Evolutionary conservation across 2,113 vertebrate species (phyloP), one percentile per base, ranked within the genome.

Genomic region (Hyperopisus bebe): DNA sequence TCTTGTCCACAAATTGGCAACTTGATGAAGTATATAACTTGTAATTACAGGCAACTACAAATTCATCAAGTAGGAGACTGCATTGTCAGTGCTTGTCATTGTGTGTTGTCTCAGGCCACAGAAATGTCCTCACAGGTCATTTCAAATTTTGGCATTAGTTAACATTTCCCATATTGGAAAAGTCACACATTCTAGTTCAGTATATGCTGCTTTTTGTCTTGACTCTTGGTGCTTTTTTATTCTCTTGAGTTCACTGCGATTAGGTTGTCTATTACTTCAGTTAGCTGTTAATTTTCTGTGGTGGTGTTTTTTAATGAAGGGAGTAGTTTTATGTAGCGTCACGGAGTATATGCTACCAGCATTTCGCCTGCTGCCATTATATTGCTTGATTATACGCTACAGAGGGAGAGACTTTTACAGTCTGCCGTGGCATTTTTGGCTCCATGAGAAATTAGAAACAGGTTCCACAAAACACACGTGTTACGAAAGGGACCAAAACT

Each of bases 351-450:
- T 96, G 96, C 93, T 94, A 91, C 91, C 39, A 92, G 88, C 89
- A 92, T 91, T 90, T 89, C 95, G 94, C 95, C 93, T 94, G 95
- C 93, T 95, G 95, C 95, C 96, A 87, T 53, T 53, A 39, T 53
- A 95, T 95, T 95, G 93, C 95, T 95, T 97, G 96, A 97, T 97
- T 98, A 97, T 96, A 97, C 95, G 96, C 95, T 97, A 95, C 92
- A 77, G 91, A 91, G 74, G 83, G 86, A 91, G 94, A 94, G 94
- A 93, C 95, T 96, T 96, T 84, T 95, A 96, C 95, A 92, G 95
- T 95, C 94, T 95, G 88, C 90, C 90, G 66, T 91, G 91, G 91
- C 93, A 87, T 91, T 84, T 91, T 93, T 92, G 91, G 89, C 90
- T 93, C 48, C 1, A 0, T 90, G 53, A 80, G 39, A 55, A 92